These are phyloP conservation scores for Echeneis naucrates DNA, from an alignment of 2,797 vertebrate species.

Conservation along the genomic window DNA sequence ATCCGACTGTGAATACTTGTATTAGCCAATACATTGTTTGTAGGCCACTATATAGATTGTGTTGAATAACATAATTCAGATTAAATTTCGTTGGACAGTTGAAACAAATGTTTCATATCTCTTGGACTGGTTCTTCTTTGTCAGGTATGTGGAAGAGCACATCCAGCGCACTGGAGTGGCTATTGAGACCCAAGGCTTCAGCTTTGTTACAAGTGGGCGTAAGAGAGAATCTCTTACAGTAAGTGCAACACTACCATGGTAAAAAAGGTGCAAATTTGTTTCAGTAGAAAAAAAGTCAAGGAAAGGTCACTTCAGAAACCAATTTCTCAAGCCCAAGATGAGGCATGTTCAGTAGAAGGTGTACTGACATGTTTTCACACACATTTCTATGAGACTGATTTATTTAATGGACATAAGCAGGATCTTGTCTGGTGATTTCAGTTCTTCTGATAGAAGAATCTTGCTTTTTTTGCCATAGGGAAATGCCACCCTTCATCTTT, in stretches of 20 bases:
- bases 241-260: conserved; percentile 50
- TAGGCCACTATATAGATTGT: not conserved
- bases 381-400: not conserved
- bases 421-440: not conserved
- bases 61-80: not conserved
- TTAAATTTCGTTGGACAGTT: not conserved
- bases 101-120: not conserved
- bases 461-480: conserved; percentile 79
- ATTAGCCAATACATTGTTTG: not conserved
- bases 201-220: conserved; percentile 89
- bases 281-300: not conserved
- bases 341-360: not conserved
- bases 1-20: not conserved
- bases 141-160: conserved; percentile 91
- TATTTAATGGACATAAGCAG: not conserved
- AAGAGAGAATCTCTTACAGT: conserved; percentile 91
- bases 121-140: not conserved
- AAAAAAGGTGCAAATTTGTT: not conserved
- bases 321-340: not conserved
- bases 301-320: not conserved
- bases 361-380: not conserved
- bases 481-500: conserved; percentile 90
- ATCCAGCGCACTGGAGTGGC: conserved; percentile 90
- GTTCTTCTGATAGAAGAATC: not conserved
- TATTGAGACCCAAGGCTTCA: conserved; percentile 90